Conservation (phyloP, 2,113 vertebrate species). For the Microtus montanus region DNA sequence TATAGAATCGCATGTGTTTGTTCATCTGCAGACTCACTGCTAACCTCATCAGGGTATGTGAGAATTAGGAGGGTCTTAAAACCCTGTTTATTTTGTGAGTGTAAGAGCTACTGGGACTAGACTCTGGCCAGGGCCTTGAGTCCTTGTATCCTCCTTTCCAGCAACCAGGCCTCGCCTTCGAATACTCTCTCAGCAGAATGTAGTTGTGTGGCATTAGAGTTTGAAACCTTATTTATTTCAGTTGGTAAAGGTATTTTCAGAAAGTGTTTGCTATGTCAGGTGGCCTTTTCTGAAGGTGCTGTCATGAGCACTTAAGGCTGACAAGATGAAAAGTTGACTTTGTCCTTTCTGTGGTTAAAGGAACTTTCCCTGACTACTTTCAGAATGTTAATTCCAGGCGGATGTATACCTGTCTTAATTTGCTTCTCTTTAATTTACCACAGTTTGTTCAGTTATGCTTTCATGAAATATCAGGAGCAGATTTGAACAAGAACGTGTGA, state of each 20-base stretch:
- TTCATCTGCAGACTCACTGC: neutral
- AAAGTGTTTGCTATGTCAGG: rapidly evolving
- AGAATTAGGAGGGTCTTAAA: neutral
- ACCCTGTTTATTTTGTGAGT: neutral
- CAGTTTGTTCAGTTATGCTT: conserved; percentile 20
- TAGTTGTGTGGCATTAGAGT: neutral
- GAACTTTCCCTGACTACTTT: neutral
- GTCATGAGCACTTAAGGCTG: neutral
- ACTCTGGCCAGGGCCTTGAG: neutral
- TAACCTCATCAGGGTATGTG: neutral
- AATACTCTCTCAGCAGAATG: neutral
- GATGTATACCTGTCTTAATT: neutral
- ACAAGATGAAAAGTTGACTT: neutral
- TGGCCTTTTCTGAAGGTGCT: neutral
- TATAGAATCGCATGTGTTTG: neutral
- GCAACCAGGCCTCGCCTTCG: neutral
- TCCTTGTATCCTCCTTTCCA: neutral
- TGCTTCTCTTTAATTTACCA: neutral
- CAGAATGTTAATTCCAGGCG: neutral
- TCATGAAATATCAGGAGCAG: conserved; percentile 41
- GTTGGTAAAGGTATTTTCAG: neutral
- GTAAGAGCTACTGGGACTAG: neutral
- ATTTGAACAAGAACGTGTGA: conserved; percentile 61
- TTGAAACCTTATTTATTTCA: neutral
- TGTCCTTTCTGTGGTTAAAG: neutral